phyloP scores from a whole-genome alignment of 2,888 invertebrate species.

The Hydrotaea diabolus region DNA sequence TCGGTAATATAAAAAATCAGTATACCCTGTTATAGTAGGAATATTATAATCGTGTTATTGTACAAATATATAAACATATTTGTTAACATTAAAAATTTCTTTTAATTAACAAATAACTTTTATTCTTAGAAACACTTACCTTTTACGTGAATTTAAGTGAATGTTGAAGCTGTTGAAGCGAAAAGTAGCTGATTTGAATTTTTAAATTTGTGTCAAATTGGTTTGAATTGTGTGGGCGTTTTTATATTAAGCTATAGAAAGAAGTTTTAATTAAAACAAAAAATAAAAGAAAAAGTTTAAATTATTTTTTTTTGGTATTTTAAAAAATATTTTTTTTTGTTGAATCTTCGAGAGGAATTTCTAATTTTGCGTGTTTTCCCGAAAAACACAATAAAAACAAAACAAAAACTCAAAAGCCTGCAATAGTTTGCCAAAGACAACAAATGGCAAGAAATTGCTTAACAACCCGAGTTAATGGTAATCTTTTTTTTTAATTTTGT shows the following conservation, averaged over 20 bases:
- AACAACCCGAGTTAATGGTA: constrained; percentile 31
- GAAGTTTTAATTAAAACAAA: neutral
- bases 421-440: no score
- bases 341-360: neutral
- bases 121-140: neutral
- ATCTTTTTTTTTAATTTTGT: constrained; percentile 9
- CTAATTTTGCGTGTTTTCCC: constrained; percentile 15
- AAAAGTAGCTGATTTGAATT: neutral
- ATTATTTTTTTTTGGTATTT: neutral
- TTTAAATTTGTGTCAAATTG: neutral
- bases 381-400: neutral
- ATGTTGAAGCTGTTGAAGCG: neutral
- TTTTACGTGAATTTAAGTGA: neutral
- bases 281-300: neutral
- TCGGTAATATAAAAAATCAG: no score
- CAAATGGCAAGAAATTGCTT: constrained; percentile 28
- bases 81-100: neutral
- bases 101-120: neutral
- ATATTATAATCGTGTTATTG: no score
- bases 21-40: no score
- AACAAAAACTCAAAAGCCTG: neutral
- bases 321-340: constrained; percentile 6
- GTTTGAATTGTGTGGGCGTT: neutral
- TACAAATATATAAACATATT: no score
- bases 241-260: neutral